Base-by-base conservation (phyloP, 2,797 vertebrate species). In the Nannoperca australis region DNA sequence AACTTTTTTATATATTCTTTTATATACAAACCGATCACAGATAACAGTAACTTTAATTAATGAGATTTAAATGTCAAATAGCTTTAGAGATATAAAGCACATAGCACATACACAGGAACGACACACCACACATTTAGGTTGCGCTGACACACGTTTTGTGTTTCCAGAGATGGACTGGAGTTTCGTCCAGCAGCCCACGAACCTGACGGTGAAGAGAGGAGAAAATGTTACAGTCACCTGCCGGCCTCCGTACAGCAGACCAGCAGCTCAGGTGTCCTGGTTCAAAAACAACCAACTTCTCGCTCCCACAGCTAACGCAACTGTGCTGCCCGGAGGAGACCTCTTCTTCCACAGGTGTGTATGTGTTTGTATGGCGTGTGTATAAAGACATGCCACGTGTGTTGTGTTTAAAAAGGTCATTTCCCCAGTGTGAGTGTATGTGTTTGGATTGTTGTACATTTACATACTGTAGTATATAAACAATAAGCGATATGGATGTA, bases 121-220 rank as follows among this genome's bases (percentile, higher is more conserved):
- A 42, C 7, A 51, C 32, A 65, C 7, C 7, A 0, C 5, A 30
- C 34, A n/a, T 42, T 30, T 65, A 15, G 30, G 4, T 12, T 17
- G 53, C n/a, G 36, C 15, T 12, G 18, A 55, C n/a, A 40, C 15
- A 24, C 12, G 47, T 49, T 30, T 47, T 82, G 64, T 85, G 38
- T 78, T 78, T 79, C 24, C 65, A 96, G 95, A 92, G 42, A 95
- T 95, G 93, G 93, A 87, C 56, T 94, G 94, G 95, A 90, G 45
- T 30, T 96, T 96, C 38, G 55, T 88, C 51, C 82, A 86, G 79
- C 91, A 95, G 73, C 94, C 94, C n/a, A 38, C 27, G 62, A 91
- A 94, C 82, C 49, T 82, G 74, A 94, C 89, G 0, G 94, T 86
- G n/a, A 92, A 20, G 76, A 89, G 55, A 7, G 93, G 92, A 18